Conservation (phyloP, 2,888 invertebrate genomes). For the Drosophila monieri region DNA sequence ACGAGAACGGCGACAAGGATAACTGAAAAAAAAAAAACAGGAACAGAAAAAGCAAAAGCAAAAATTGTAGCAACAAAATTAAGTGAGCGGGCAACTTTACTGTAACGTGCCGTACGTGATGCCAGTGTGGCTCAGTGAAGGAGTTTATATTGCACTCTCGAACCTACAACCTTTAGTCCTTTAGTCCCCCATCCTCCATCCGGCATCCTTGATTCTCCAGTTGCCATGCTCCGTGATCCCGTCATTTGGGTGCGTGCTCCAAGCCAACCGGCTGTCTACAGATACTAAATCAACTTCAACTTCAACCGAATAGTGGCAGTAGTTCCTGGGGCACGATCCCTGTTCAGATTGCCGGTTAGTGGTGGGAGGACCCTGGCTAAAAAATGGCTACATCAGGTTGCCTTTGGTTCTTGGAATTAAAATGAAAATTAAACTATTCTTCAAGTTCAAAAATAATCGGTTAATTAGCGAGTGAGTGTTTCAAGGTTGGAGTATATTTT, state of each 20-base stretch:
- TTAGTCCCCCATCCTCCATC: not conserved
- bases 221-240: slow-evolving; percentile 11
- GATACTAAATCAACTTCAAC: slow-evolving; percentile 81
- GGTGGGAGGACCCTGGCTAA: no score
- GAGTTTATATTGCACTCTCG: slow-evolving; percentile 12
- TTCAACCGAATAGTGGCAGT: slow-evolving; percentile 25
- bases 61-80: slow-evolving; percentile 55
- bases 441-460: not conserved
- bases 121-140: slow-evolving; percentile 20
- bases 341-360: not conserved
- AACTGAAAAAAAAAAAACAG: not conserved
- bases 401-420: not conserved
- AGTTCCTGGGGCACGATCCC: slow-evolving; percentile 38
- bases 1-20: not conserved
- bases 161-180: slow-evolving; percentile 3
- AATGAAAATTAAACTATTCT: slow-evolving; percentile 14
- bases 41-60: slow-evolving; percentile 8
- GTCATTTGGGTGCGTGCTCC: slow-evolving; percentile 26
- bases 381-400: slow-evolving; percentile 6
- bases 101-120: slow-evolving; percentile 72
- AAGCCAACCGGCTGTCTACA: slow-evolving; percentile 71
- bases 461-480: not conserved
- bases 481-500: not conserved
- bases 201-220: slow-evolving; percentile 4
- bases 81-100: slow-evolving; percentile 68